Percentiles rank a stretch among this genome's conserved stretches.
These are phyloP conservation scores for Euura saliciscinereae DNA, from an alignment of 1,140 invertebrate species.

Conservation along the genomic window DNA sequence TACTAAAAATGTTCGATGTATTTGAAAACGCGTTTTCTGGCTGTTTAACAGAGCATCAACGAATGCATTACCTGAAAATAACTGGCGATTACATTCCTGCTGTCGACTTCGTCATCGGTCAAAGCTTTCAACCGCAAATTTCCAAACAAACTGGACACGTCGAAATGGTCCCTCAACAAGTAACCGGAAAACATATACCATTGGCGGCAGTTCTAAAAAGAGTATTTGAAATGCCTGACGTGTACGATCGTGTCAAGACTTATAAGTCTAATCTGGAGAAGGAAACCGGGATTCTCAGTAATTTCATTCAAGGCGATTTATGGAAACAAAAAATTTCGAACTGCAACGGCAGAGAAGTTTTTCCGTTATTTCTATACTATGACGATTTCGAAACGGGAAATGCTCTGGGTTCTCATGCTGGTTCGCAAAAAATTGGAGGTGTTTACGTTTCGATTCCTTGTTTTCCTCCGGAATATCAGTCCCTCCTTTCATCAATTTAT, in stretches of 20 bases:
- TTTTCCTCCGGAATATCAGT: conserved; percentile 26
- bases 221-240: conserved; percentile 2
- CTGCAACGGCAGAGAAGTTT: conserved; percentile 14
- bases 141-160: too few species aligned
- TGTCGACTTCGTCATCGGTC: too few species aligned
- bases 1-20: too few species aligned
- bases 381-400: conserved; percentile 34
- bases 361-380: conserved; percentile 30
- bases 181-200: too few species aligned
- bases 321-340: conserved; percentile 18
- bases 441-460: conserved; percentile 27
- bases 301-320: conserved; percentile 24
- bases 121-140: too few species aligned
- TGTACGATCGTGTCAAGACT: background rate
- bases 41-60: too few species aligned
- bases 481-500: conserved; percentile 29
- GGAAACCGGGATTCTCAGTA: conserved; percentile 10
- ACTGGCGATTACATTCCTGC: too few species aligned
- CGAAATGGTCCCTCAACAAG: too few species aligned
- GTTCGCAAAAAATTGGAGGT: conserved; percentile 32
- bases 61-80: too few species aligned
- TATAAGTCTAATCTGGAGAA: background rate
- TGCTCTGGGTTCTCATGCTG: conserved; percentile 27
- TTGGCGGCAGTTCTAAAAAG: conserved; percentile 22
- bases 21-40: too few species aligned